Evolutionary conservation across 2,113 vertebrate species (phyloP).

Genomic region (Mormyrus lacerda): DNA sequence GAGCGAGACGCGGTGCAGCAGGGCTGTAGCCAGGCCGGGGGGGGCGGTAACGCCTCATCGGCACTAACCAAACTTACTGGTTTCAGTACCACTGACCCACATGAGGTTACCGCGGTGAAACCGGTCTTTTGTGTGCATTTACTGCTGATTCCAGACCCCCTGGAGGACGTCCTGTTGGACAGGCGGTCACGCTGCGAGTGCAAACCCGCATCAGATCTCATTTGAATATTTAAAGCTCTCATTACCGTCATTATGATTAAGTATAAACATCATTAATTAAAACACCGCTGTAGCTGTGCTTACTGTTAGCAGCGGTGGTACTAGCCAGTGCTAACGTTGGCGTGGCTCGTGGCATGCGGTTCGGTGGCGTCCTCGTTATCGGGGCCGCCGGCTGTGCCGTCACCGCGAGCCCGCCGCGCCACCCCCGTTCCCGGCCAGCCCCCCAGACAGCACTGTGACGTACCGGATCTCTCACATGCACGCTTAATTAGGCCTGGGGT

Average conservation of each 20-base stretch:
- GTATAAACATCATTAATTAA: background rate
- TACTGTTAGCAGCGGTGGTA: background rate
- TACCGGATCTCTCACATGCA: constrained; percentile 61
- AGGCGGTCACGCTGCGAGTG: background rate
- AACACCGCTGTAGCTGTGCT: background rate
- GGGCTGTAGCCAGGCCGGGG: constrained; percentile 39
- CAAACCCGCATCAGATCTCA: background rate
- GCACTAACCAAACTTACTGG: constrained; percentile 34
- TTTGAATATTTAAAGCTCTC: background rate
- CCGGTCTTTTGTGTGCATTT: constrained; percentile 7
- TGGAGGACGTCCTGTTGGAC: background rate
- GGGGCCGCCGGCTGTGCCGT: background rate
- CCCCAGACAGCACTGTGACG: constrained; percentile 51
- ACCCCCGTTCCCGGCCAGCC: constrained; percentile 37
- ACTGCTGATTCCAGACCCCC: background rate
- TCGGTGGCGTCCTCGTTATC: constrained; percentile 17
- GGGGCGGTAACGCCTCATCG: constrained; percentile 40
- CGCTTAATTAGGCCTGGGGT: constrained; percentile 66
- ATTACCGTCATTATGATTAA: background rate
- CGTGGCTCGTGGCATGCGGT: background rate
- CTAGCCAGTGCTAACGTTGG: background rate
- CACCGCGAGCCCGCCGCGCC: constrained; percentile 47
- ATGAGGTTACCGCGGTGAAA: constrained; percentile 19
- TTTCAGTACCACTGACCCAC: constrained; percentile 46
- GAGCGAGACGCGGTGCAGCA: constrained; percentile 21